Evolutionary conservation across 2,797 vertebrate species (phyloP), one percentile per base, ranked within the genome.

Genomic region (Sibirionetta formosa): DNA sequence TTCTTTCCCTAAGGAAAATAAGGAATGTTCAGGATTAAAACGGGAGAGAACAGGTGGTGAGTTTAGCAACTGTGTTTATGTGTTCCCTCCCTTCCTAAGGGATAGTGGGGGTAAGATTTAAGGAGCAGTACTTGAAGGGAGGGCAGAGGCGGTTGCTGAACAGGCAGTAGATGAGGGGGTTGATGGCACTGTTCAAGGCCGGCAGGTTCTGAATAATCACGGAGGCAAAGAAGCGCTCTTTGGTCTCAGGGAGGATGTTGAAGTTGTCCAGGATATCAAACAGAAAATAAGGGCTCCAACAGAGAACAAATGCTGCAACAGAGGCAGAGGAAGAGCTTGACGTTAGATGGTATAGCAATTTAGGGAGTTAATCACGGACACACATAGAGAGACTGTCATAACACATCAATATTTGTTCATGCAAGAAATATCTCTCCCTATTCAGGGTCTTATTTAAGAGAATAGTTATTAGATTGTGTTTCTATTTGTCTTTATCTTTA

Each of bases 241-340:
- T 93, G 64, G 98, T 98, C 79, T 98, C 96, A 2, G 98, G 98
- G 31, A 98, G 97, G 64, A 98, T 38, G 65, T 97, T 96, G 95
- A 98, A 98, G 86, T 98, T 98, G 95, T 98, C 98, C 97, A 98
- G 80, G 76, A 98, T 98, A 92, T 98, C 98, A 86, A 98, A 98
- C 73, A 98, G 94, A 89, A 98, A 98, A 83, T 98, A 98, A 5
- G 98, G 98, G 65, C 98, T 98, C 98, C 98, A 98, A 38, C 98
- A 98, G 82, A 98, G 97, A 90, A 98, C 82, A 92, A 98, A 98
- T 15, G 98, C 98, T 98, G 88, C 23, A 91, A 86, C 61, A 84
- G 35, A 87, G 35, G 92, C 44, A 97, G 31, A 56, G 66, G 35
- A 90, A 91, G 65, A 56, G 26, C 36, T 40, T 91, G 50, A 60